Evolutionary conservation across 1,140 invertebrate genomes (phyloP), one percentile per base, ranked within the genome.

Genomic region (Himalopsyche phryganea): DNA sequence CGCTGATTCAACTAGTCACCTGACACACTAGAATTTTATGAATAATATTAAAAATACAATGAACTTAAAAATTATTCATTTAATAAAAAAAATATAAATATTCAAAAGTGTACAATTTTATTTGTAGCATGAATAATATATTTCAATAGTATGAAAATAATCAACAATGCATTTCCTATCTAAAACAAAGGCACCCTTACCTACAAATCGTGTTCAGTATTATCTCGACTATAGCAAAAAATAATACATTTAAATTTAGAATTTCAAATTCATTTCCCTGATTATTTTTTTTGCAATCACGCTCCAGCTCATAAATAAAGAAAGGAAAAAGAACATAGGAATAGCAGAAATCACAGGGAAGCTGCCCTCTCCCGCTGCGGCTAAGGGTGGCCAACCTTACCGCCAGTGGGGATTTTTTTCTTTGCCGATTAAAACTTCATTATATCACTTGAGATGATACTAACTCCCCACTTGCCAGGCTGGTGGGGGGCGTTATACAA

Each of bases 361-460:
- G 23, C 35, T 23, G 33, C 35, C 13, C 52, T 11, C 53, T 50
- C 58, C 50, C 15, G 50, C 46, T 41, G 56, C 28, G 23, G 23
- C 9, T 5, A 28, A 28, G 23, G 23, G 13, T 11, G 44, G 40
- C 53, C 32, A 28, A 23, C 50, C 41, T 44, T 32, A 53, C 53
- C 32, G 54, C 60, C 56, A 51, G 61, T 56, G 61, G 61, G 58
- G 58, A 58, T 58, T 66, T 63, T 58, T 63, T 66, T 63, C 61
- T 63, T 60, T 61, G 55, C 54, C 65, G 65, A 66, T 66, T 66
- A 66, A 66, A 66, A 66, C 61, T 65, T 66, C 65, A 66, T 66
- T 66, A 66, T 66, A 66, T 66, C 65, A 66, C 61, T 66, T 58
- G 59, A 65, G 59, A 58, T 65, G 59, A 60, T 60, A 60, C 58